These are phyloP conservation scores for Lutraria rhynchaena DNA, from an alignment of 1,140 invertebrate species.

Conservation along the genomic window DNA sequence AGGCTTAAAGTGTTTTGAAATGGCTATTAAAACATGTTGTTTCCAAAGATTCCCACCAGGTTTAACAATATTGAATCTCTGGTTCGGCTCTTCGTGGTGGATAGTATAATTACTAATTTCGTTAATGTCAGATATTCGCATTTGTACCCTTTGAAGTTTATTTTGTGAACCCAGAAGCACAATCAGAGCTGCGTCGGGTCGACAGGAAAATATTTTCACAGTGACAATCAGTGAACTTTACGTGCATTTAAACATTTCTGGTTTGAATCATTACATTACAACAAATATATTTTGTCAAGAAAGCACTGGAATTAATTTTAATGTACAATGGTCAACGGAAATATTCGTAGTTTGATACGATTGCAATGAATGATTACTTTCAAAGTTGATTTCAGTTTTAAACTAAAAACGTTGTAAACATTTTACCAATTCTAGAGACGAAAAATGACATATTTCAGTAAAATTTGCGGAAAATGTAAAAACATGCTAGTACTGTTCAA, in stretches of 20 bases:
- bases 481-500: too few relatives aligned
- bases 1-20: constrained; percentile 27
- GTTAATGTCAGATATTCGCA: constrained; percentile 50
- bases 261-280: constrained; percentile 21
- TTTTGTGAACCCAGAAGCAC: constrained; percentile 19
- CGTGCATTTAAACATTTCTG: constrained; percentile 23
- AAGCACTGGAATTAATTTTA: too few relatives aligned
- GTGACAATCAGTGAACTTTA: constrained; percentile 37
- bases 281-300: not conserved
- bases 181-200: constrained; percentile 5
- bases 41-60: constrained; percentile 29
- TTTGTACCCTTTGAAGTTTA: constrained; percentile 22
- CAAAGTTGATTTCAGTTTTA: too few relatives aligned
- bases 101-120: constrained; percentile 51
- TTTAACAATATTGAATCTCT: constrained; percentile 46
- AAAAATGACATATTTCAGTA: too few relatives aligned
- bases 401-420: too few relatives aligned
- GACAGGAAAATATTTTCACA: constrained; percentile 15
- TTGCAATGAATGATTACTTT: too few relatives aligned
- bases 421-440: too few relatives aligned
- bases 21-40: constrained; percentile 35
- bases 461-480: too few relatives aligned
- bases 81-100: constrained; percentile 25
- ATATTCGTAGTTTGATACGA: too few relatives aligned
- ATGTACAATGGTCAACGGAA: too few relatives aligned